Base-by-base conservation (phyloP, 2,888 invertebrate genomes). In the Germaria angustata region DNA sequence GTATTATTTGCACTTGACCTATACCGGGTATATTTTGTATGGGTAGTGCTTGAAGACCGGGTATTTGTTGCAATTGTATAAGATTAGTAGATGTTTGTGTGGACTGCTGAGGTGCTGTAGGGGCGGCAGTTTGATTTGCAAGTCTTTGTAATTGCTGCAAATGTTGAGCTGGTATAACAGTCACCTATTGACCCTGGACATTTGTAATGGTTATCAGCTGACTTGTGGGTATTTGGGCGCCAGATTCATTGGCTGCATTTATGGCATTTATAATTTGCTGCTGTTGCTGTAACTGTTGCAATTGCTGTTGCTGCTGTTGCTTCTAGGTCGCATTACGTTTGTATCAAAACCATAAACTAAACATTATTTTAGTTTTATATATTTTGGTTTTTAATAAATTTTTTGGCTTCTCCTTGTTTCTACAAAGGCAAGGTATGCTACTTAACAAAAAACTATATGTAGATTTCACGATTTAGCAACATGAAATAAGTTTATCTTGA, bases 21-120 rank as follows among this genome's bases (percentile, higher is more conserved):
- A 95, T 88, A 1, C 96, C 96, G 79, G 95, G 95, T 84, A 96
- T 93, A 85, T 95, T 95, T 89, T 95, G 96, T 81, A 96, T 93
- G 5, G 94, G 94, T 87, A 95, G 93, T 39, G 95, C 92, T 87
- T 94, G 94, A 5, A 94, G 81, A 0, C 88, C 87, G 0, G 90
- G 88, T 65, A 91, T 81, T 69, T 90, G 91, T 83, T 91, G 90
- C 85, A 88, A 87, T 83, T 90, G 90, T 36, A 89, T 89, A 24
- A 90, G 87, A 80, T 89, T 90, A 0, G 87, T 72, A 11, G 85
- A 28, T 2, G 69, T 20, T 39, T 79, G 75, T 15, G 81, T 36
- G 88, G 84, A 86, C 87, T 72, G 79, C 46, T 41, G 41, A 8
- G 46, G 15, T 11, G 71, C 36, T 0, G 80, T 13, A 8, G 81